Percentiles rank a stretch among this genome's conserved stretches.
Evolutionary conservation across 2,797 vertebrate genomes (phyloP).

Genomic region (Stomatorhinus walkeri): DNA sequence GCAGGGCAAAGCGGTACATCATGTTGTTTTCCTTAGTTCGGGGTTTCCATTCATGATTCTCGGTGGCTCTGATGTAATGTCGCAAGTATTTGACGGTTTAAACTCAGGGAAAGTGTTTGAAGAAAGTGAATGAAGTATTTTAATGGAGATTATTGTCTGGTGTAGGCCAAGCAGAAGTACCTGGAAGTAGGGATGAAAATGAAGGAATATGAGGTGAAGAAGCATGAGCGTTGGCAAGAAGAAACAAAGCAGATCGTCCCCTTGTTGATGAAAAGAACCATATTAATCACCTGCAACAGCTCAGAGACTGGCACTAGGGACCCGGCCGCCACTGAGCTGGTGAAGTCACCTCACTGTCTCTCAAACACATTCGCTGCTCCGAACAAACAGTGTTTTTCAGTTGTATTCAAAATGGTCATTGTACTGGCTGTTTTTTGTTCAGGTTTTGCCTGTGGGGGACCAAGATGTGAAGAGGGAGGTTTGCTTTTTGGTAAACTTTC

Average conservation of each 20-base stretch:
- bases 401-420: not conserved
- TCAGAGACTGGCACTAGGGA: slow-evolving; percentile 25
- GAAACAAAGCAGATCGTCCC: slow-evolving; percentile 57
- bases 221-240: slow-evolving; percentile 63
- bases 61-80: not conserved
- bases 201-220: slow-evolving; percentile 65
- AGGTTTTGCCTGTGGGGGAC: slow-evolving; percentile 29
- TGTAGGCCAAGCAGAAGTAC: slow-evolving; percentile 72
- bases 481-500: slow-evolving; percentile 70
- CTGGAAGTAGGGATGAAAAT: slow-evolving; percentile 60
- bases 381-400: not conserved
- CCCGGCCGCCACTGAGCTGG: slow-evolving; percentile 34
- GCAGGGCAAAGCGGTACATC: slow-evolving; percentile 58
- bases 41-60: not conserved
- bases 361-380: not conserved
- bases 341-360: slow-evolving; percentile 30
- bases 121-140: no score
- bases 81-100: not conserved
- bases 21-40: not conserved
- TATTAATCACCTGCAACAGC: slow-evolving; percentile 53
- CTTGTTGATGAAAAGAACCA: slow-evolving; percentile 61
- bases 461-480: slow-evolving; percentile 26
- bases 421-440: not conserved
- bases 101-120: not conserved
- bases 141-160: not conserved